Conservation (phyloP, 2,113 vertebrate species). For the Mormyrus lacerda region DNA sequence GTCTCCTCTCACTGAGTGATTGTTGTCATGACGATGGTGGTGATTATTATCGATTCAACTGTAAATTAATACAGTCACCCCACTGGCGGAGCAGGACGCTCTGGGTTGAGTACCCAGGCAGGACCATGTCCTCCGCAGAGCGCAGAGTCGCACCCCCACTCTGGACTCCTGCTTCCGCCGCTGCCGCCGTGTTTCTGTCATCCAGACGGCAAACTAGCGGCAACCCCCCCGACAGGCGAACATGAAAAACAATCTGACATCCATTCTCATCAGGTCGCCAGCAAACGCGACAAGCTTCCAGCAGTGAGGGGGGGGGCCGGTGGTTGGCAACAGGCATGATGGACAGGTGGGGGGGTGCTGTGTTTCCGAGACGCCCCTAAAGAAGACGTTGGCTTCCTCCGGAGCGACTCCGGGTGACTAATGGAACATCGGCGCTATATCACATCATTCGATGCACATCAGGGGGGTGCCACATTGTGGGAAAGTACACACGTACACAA, state of each 20-base stretch:
- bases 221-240: not conserved
- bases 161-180: not conserved
- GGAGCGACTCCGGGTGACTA: not conserved
- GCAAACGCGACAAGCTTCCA: not conserved
- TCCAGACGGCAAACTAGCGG: not conserved
- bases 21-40: not conserved
- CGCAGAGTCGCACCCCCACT: not conserved
- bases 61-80: not conserved
- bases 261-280: not conserved
- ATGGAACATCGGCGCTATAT: constrained; percentile 4
- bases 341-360: not conserved
- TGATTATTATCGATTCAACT: not conserved
- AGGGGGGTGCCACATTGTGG: too few relatives aligned
- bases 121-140: not conserved
- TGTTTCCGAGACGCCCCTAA: not conserved
- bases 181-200: not conserved
- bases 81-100: not conserved
- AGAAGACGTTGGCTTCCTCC: not conserved
- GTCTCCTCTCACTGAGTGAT: not conserved
- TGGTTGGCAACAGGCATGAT: not conserved
- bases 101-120: not conserved
- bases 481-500: not conserved
- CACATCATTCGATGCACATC: not conserved
- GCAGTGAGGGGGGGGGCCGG: not conserved
- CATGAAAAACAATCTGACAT: constrained; percentile 10